These are phyloP conservation scores for Cosmopolites sordidus DNA, from an alignment of 2,888 invertebrate genomes.

Conservation along the genomic window DNA sequence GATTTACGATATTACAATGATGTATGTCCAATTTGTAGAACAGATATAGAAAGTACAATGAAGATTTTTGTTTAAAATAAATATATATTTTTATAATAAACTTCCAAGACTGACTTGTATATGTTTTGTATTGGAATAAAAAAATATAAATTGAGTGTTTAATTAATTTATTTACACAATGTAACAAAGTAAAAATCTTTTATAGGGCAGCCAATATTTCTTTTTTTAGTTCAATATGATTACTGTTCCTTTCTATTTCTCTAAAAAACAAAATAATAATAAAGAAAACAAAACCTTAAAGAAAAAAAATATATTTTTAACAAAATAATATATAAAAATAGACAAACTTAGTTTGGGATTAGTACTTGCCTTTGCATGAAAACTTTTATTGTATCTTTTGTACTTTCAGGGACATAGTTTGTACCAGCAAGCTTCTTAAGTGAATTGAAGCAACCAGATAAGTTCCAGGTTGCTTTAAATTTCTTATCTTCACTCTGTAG, in stretches of 20 bases:
- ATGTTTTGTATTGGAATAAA: not conserved
- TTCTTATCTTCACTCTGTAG: slow-evolving; percentile 67
- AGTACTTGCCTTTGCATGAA: slow-evolving; percentile 51
- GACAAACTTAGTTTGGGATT: too few relatives aligned
- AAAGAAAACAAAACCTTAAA: not conserved
- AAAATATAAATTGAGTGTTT: too few relatives aligned
- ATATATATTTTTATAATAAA: not conserved
- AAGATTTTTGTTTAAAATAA: slow-evolving; percentile 51
- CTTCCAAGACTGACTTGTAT: not conserved
- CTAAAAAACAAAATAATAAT: slow-evolving; percentile 29
- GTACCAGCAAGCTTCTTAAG: slow-evolving; percentile 53
- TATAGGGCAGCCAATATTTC: slow-evolving; percentile 26
- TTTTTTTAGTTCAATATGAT: slow-evolving; percentile 30
- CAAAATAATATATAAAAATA: slow-evolving; percentile 1
- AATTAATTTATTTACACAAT: too few relatives aligned
- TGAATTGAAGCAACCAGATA: slow-evolving; percentile 58
- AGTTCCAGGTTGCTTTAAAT: slow-evolving; percentile 58
- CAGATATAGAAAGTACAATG: slow-evolving; percentile 54
- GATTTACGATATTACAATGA: slow-evolving; percentile 51
- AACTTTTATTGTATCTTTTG: slow-evolving; percentile 51
- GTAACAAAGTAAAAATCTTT: too few relatives aligned
- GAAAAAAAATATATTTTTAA: not conserved
- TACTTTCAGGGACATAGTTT: slow-evolving; percentile 52
- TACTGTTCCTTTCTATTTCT: slow-evolving; percentile 32
- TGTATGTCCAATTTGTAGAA: slow-evolving; percentile 54